phyloP scores from a whole-genome alignment of 37 sponge, comb jelly and placozoan genomes.

The Ephydatia muelleri region DNA sequence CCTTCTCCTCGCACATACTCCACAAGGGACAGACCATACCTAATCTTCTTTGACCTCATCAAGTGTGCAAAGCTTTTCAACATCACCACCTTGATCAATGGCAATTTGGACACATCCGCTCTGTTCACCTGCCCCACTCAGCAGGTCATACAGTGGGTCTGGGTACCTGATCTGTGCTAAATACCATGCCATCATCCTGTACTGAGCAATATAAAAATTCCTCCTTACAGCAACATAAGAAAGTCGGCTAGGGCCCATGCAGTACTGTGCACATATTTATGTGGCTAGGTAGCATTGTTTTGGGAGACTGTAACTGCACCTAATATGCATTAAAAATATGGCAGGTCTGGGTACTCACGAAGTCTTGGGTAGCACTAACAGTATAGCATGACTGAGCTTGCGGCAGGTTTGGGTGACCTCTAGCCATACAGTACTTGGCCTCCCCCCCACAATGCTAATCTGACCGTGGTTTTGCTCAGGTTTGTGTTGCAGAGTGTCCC shows the following conservation, averaged over 20 bases:
- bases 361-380: not conserved
- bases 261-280: too few species aligned
- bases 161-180: too few species aligned
- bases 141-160: slow-evolving; percentile 50
- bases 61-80: slow-evolving; percentile 59
- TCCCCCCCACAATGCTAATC: too few species aligned
- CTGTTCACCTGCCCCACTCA: slow-evolving; percentile 87
- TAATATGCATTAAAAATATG: too few species aligned
- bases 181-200: too few species aligned
- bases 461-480: slow-evolving; percentile 32
- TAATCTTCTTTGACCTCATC: slow-evolving; percentile 90
- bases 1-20: not conserved
- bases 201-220: too few species aligned
- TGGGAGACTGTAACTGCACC: too few species aligned
- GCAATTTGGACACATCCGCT: slow-evolving; percentile 50
- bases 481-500: slow-evolving; percentile 88
- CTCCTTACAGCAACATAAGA: too few species aligned
- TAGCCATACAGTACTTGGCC: too few species aligned
- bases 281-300: too few species aligned
- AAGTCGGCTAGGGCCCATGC: too few species aligned
- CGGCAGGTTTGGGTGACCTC: too few species aligned
- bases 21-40: slow-evolving; percentile 64
- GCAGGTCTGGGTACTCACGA: not conserved
- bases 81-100: slow-evolving; percentile 24
- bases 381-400: not conserved